A percentile compares a stretch with the other conserved stretches of the same genome.
Conservation (phyloP, 2,797 vertebrate species). For the Adelosebastes latens region DNA sequence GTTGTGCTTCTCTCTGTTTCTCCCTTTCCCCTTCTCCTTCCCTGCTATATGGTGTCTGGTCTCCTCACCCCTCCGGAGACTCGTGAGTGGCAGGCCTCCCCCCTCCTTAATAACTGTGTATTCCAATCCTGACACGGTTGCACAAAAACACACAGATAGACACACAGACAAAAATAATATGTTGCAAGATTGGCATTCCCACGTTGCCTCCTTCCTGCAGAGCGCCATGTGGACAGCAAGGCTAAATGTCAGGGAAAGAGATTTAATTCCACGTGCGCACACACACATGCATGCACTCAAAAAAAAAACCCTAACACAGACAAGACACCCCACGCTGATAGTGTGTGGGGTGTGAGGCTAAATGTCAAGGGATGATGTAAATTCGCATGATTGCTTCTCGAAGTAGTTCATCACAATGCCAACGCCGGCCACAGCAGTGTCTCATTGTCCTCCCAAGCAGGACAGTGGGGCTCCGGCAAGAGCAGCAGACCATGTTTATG, state of each 20-base stretch:
- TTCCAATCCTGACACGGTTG: slow-evolving; percentile 66
- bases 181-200: slow-evolving; percentile 72
- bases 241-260: slow-evolving; percentile 76
- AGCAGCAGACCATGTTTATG: not conserved
- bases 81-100: slow-evolving; percentile 79
- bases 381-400: slow-evolving; percentile 76
- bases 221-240: slow-evolving; percentile 64
- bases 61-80: slow-evolving; percentile 76
- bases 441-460: slow-evolving; percentile 52
- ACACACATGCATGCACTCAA: slow-evolving; percentile 29
- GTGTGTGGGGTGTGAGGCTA: slow-evolving; percentile 70
- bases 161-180: slow-evolving; percentile 49
- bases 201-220: slow-evolving; percentile 57
- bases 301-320: slow-evolving; percentile 18
- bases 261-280: slow-evolving; percentile 68
- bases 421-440: slow-evolving; percentile 45
- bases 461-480: slow-evolving; percentile 6
- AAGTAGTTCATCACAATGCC: slow-evolving; percentile 74
- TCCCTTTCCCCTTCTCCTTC: slow-evolving; percentile 38
- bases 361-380: slow-evolving; percentile 82
- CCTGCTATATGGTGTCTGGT: slow-evolving; percentile 65
- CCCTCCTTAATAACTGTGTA: slow-evolving; percentile 78
- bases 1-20: slow-evolving; percentile 58
- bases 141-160: slow-evolving; percentile 50
- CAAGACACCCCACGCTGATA: slow-evolving; percentile 53